phyloP scores from a whole-genome alignment of 2,797 vertebrate species.

The Anniella stebbinsi region DNA sequence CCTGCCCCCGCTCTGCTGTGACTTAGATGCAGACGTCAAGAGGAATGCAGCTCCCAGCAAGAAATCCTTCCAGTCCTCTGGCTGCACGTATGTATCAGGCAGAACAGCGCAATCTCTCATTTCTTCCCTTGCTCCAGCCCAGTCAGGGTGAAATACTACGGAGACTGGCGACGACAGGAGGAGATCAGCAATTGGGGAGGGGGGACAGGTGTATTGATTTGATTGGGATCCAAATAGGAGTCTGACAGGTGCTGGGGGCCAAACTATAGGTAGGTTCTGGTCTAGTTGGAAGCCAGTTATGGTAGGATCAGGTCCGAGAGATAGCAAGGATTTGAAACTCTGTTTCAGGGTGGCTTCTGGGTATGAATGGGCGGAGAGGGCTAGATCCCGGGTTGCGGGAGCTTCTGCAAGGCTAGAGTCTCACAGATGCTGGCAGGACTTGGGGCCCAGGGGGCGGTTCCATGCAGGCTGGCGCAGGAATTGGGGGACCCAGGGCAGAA shows the following conservation, averaged over 20 bases:
- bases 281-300: not conserved
- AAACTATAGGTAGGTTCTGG: not conserved
- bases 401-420: not conserved
- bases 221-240: not conserved
- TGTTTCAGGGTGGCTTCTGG: not conserved
- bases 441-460: not conserved
- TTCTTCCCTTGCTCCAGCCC: too few species aligned
- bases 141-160: too few species aligned
- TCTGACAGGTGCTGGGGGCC: not conserved
- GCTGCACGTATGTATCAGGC: slow-evolving; percentile 86
- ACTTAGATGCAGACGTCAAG: slow-evolving; percentile 89
- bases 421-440: not conserved
- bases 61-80: slow-evolving; percentile 87
- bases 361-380: not conserved
- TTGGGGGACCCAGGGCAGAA: not conserved
- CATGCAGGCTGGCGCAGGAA: not conserved
- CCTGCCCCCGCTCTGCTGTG: slow-evolving; percentile 33
- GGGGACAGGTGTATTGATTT: not conserved
- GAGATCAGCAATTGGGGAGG: not conserved
- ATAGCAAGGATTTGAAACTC: not conserved
- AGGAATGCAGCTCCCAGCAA: slow-evolving; percentile 80
- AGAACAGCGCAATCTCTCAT: too few species aligned
- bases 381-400: not conserved
- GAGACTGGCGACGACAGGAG: not conserved
- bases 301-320: not conserved